Evolutionary conservation across 2,888 invertebrate genomes (phyloP).

Genomic region (Tryphoninae sp.): DNA sequence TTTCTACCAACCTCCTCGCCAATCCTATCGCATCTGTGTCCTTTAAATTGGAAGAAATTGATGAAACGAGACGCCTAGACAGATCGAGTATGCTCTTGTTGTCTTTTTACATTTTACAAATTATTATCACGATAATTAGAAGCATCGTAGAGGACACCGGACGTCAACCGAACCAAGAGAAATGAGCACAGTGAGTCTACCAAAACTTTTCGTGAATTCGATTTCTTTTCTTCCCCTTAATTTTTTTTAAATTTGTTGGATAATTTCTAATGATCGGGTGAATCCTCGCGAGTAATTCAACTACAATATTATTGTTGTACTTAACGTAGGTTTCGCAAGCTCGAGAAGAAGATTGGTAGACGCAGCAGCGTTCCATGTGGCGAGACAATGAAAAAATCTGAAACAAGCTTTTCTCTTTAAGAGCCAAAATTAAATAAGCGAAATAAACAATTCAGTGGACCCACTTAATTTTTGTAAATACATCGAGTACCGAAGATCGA

Average conservation of each 20-base stretch:
- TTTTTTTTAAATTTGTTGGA: neutral
- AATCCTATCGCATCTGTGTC: slow-evolving; percentile 17
- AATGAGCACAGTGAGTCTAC: neutral
- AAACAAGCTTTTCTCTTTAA: neutral
- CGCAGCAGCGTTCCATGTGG: neutral
- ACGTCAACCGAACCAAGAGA: slow-evolving; percentile 22
- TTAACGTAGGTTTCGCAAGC: neutral
- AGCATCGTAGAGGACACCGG: slow-evolving; percentile 50
- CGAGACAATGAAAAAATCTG: neutral
- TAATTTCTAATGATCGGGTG: neutral
- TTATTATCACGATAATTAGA: slow-evolving; percentile 37
- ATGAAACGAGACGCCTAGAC: slow-evolving; percentile 36
- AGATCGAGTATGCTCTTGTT: slow-evolving; percentile 5
- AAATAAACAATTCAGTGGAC: slow-evolving; percentile 12
- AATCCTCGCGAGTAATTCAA: neutral
- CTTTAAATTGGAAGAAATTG: slow-evolving; percentile 56
- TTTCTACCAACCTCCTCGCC: slow-evolving; percentile 11
- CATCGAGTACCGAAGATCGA: neutral
- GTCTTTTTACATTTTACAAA: slow-evolving; percentile 3
- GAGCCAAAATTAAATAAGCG: neutral
- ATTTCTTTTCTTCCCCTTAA: neutral
- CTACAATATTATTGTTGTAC: neutral
- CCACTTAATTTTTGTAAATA: slow-evolving; percentile 16
- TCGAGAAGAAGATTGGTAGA: neutral
- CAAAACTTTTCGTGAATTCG: neutral